These are phyloP conservation scores for Listronotus bonariensis DNA, from an alignment of 1,140 invertebrate species.

Conservation along the genomic window DNA sequence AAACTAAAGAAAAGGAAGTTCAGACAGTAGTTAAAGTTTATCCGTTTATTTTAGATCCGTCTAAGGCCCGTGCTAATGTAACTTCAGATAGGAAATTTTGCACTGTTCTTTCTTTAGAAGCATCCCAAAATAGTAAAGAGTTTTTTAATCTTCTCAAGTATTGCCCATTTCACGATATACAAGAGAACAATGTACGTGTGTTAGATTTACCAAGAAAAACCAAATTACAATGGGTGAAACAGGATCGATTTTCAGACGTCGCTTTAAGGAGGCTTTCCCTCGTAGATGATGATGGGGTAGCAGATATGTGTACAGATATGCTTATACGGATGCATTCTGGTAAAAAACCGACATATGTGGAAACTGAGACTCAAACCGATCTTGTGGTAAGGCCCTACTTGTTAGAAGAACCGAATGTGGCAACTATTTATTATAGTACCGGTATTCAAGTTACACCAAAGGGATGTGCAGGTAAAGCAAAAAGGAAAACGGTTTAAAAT, in stretches of 20 bases:
- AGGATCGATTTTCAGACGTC: background rate
- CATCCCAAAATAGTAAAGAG: conserved; percentile 28
- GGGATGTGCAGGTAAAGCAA: background rate
- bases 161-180: conserved; percentile 38
- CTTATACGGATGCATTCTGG: conserved; percentile 13
- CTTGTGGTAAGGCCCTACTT: conserved; percentile 36
- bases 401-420: conserved; percentile 27
- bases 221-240: conserved; percentile 23
- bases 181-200: conserved; percentile 29
- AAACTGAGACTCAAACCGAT: conserved; percentile 35
- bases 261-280: conserved; percentile 7
- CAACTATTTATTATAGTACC: conserved; percentile 22
- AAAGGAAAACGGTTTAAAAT: background rate
- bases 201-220: conserved; percentile 37
- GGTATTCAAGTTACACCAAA: conserved; percentile 14
- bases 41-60: conserved; percentile 33
- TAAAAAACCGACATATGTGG: conserved; percentile 1
- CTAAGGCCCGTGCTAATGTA: conserved; percentile 15
- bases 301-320: conserved; percentile 30
- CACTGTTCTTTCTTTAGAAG: conserved; percentile 31
- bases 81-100: conserved; percentile 34
- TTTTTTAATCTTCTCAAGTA: conserved; percentile 37
- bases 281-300: conserved; percentile 39
- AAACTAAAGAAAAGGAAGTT: conserved; percentile 22
- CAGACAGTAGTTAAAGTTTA: conserved; percentile 40